Conservation (phyloP, 1,140 invertebrate species). For the Brachionus rotundiformis region DNA sequence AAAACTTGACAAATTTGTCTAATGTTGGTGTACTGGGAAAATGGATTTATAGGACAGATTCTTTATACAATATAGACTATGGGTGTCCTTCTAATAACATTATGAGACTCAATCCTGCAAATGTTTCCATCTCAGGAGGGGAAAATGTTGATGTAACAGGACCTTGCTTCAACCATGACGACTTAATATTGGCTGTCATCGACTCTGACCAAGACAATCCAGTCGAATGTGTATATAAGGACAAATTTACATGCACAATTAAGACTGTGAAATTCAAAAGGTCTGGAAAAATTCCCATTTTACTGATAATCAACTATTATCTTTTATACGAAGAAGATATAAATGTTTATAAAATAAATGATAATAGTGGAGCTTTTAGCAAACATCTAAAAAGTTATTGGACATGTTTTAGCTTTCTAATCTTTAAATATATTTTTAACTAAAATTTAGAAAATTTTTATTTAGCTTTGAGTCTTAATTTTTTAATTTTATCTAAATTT, state of each 20-base stretch:
- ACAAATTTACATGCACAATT: background rate
- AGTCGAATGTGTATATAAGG: background rate
- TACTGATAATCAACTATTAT: background rate
- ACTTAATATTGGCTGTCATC: background rate
- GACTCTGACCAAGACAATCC: background rate
- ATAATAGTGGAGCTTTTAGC: too few species aligned
- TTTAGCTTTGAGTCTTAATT: too few species aligned
- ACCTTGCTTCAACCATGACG: background rate
- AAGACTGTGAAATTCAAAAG: background rate
- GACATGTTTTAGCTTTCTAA: too few species aligned
- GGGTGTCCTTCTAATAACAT: background rate
- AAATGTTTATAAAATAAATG: background rate
- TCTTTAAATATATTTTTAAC: too few species aligned
- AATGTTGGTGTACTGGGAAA: slow-evolving; percentile 20
- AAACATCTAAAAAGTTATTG: too few species aligned
- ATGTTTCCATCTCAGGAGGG: background rate
- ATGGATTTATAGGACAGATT: slow-evolving; percentile 27
- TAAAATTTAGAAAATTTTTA: too few species aligned
- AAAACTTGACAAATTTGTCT: background rate
- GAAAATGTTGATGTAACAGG: background rate
- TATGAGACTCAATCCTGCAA: background rate
- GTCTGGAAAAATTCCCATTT: background rate
- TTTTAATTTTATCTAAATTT: too few species aligned
- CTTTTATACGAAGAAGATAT: background rate
- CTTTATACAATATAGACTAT: background rate